Percentiles rank a stretch among this genome's conserved stretches.
Conservation (phyloP, 2,113 vertebrate species). For the Equus przewalskii region DNA sequence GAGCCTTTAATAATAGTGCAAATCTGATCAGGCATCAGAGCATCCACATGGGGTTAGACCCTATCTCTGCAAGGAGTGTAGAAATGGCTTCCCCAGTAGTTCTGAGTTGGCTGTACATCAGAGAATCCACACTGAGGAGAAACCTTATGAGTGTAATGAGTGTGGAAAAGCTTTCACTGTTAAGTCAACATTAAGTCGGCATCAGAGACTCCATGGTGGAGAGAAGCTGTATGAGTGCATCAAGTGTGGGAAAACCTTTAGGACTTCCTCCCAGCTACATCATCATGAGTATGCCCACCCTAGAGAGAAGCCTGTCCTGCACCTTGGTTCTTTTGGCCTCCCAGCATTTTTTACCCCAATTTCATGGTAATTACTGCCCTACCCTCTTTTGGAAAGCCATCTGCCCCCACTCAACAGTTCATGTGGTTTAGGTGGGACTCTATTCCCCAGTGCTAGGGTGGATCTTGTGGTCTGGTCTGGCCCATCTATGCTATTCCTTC, state of each 20-base stretch:
- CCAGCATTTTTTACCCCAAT: neutral
- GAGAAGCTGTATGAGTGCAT: neutral
- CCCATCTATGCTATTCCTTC: neutral
- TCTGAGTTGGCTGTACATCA: conserved; percentile 64
- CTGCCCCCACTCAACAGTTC: neutral
- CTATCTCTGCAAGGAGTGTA: conserved; percentile 47
- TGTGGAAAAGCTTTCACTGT: conserved; percentile 49
- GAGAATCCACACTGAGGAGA: conserved; percentile 69
- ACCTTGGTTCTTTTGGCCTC: neutral
- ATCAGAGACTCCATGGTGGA: neutral
- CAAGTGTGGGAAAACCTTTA: neutral
- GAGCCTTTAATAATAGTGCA: conserved; percentile 53
- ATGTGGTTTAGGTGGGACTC: neutral
- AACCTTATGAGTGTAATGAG: conserved; percentile 48
- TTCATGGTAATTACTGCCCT: neutral
- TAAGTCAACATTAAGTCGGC: neutral
- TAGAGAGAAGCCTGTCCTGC: neutral
- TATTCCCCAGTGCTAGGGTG: neutral
- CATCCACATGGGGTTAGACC: conserved; percentile 65
- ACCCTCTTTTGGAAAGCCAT: no score
- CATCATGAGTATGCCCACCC: neutral
- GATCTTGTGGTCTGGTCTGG: neutral
- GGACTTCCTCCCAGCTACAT: neutral
- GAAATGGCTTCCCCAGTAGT: conserved; percentile 46
- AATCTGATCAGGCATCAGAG: conserved; percentile 60